These are phyloP conservation scores for Mechanitis mazaeus DNA, from an alignment of 2,888 invertebrate species.

Conservation along the genomic window DNA sequence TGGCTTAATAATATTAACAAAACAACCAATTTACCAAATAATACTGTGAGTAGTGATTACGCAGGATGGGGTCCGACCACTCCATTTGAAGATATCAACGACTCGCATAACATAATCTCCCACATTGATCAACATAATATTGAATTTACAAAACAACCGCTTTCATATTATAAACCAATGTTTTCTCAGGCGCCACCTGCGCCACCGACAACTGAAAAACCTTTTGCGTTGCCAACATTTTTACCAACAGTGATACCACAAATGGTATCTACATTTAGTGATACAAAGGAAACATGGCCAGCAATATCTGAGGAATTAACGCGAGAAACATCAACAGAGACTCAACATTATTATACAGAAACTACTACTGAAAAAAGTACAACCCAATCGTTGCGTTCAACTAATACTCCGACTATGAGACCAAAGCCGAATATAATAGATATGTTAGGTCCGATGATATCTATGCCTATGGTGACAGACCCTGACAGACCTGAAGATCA, in stretches of 20 bases:
- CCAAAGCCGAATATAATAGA: conserved; percentile 49
- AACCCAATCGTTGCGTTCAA: conserved; percentile 37
- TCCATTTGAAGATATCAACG: conserved; percentile 56
- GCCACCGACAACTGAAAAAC: conserved; percentile 44
- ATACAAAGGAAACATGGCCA: conserved; percentile 38
- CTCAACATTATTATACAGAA: conserved; percentile 43
- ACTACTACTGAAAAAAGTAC: conserved; percentile 44
- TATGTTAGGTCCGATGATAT: conserved; percentile 67
- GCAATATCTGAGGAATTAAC: conserved; percentile 38
- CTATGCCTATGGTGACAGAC: conserved; percentile 64
- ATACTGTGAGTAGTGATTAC: conserved; percentile 63
- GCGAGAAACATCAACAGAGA: conserved; percentile 41
- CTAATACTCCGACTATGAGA: conserved; percentile 36
- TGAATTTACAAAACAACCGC: conserved; percentile 41
- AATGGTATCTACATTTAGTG: conserved; percentile 33
- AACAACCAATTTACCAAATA: conserved; percentile 45
- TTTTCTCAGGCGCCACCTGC: conserved; percentile 57
- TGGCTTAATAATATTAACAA: conserved; percentile 58
- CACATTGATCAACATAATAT: conserved; percentile 42
- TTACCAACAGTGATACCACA: conserved; percentile 56
- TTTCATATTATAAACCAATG: conserved; percentile 60
- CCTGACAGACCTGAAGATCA: conserved; percentile 63
- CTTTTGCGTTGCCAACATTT: conserved; percentile 45
- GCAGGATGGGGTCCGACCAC: conserved; percentile 73
- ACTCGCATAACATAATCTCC: conserved; percentile 60